Conservation (phyloP, 1,140 invertebrate genomes). For the Armadillidium nasatum region DNA sequence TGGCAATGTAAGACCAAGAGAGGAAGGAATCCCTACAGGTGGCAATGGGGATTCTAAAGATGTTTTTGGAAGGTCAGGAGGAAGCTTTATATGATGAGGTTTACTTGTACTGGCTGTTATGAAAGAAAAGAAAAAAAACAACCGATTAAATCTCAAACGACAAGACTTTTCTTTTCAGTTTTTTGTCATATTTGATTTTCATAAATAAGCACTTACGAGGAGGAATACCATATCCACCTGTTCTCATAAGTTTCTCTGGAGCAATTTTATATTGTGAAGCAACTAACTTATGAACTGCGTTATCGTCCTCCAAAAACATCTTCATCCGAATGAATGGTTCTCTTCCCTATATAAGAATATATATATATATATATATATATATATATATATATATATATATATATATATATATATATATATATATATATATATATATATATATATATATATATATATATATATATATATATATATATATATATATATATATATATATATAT, state of each 20-base stretch:
- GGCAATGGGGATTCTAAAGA: conserved; percentile 42
- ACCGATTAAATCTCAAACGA: background rate
- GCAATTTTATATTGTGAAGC: conserved; percentile 97
- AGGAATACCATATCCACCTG: conserved; percentile 65
- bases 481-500: too few species aligned
- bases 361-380: too few species aligned
- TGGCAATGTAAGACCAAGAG: conserved; percentile 58
- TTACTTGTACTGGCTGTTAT: conserved; percentile 31
- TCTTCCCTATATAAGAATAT: conserved; percentile 57
- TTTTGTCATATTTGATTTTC: conserved; percentile 1
- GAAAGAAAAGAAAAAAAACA: conserved; percentile 17
- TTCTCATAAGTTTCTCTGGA: conserved; percentile 90
- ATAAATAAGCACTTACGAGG: conserved; percentile 9
- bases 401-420: too few species aligned
- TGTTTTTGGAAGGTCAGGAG: conserved; percentile 43
- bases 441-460: too few species aligned
- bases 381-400: too few species aligned
- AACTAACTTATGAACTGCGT: conserved; percentile 91
- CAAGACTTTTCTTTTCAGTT: background rate
- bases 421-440: too few species aligned
- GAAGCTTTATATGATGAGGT: conserved; percentile 65
- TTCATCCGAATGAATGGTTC: conserved; percentile 98
- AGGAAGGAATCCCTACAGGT: conserved; percentile 50
- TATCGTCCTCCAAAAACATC: conserved; percentile 95
- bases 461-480: too few species aligned